A percentile compares a stretch with the other conserved stretches of the same genome.
Conservation (phyloP, 2,797 vertebrate genomes). For the Lophius americanus region DNA sequence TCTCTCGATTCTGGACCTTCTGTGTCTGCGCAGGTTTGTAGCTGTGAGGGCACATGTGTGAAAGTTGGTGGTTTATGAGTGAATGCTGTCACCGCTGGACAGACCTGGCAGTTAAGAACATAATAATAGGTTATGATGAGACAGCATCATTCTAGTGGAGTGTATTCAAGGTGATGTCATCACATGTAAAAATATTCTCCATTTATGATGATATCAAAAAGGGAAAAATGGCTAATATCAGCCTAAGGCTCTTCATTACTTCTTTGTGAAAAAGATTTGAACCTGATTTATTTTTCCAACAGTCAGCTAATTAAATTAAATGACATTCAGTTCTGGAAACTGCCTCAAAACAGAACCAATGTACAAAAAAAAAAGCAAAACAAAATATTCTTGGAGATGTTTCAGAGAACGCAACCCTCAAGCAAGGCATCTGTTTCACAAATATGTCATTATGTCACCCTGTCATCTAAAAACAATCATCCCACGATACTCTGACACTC, state of each 20-base stretch:
- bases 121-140: neutral
- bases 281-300: neutral
- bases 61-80: constrained; percentile 11
- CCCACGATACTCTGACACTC: no score
- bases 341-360: neutral
- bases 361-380: neutral
- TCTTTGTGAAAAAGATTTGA: no score
- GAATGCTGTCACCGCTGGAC: constrained; percentile 10
- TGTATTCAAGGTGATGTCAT: no score
- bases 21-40: constrained; percentile 22
- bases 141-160: neutral
- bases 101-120: neutral
- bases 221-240: no score
- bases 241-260: no score
- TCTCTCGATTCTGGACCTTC: constrained; percentile 50
- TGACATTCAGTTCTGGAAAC: neutral
- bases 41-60: constrained; percentile 14
- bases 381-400: neutral
- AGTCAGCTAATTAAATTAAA: neutral
- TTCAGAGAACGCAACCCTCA: no score
- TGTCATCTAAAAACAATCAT: no score
- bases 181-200: no score
- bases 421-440: no score
- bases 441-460: no score
- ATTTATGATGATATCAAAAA: no score